Evolutionary conservation across 2,797 vertebrate species (phyloP).

Genomic region (Hyperoplus immaculatus): DNA sequence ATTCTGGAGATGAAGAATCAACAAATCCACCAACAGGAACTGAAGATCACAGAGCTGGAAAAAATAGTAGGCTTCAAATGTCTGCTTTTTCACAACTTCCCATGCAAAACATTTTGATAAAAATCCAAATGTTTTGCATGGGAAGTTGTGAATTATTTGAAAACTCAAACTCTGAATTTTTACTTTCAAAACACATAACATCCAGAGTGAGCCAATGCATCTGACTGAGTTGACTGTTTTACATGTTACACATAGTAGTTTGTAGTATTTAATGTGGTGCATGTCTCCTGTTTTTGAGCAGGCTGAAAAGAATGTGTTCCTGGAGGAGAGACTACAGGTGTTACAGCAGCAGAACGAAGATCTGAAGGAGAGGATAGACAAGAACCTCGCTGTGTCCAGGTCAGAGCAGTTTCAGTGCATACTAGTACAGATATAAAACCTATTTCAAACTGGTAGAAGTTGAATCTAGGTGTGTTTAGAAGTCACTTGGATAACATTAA

Average conservation of each 20-base stretch:
- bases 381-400: conserved; percentile 94
- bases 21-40: conserved; percentile 95
- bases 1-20: conserved; percentile 98
- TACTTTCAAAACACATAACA: not conserved
- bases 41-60: conserved; percentile 94
- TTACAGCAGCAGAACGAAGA: conserved; percentile 98
- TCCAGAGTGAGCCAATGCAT: not conserved
- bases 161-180: not conserved
- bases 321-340: conserved; percentile 95
- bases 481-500: not conserved
- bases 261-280: conserved; percentile 79
- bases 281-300: conserved; percentile 79
- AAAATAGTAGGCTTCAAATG: conserved; percentile 91
- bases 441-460: not conserved
- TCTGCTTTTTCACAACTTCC: conserved; percentile 21
- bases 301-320: conserved; percentile 94
- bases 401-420: conserved; percentile 61
- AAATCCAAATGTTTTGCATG: not conserved
- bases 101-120: not conserved
- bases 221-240: not conserved
- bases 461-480: not conserved
- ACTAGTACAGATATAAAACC: not conserved
- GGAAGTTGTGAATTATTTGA: not conserved
- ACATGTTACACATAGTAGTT: conserved; percentile 16
- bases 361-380: conserved; percentile 93